Conservation (phyloP, 2,888 invertebrate genomes). For the Biston betularia region DNA sequence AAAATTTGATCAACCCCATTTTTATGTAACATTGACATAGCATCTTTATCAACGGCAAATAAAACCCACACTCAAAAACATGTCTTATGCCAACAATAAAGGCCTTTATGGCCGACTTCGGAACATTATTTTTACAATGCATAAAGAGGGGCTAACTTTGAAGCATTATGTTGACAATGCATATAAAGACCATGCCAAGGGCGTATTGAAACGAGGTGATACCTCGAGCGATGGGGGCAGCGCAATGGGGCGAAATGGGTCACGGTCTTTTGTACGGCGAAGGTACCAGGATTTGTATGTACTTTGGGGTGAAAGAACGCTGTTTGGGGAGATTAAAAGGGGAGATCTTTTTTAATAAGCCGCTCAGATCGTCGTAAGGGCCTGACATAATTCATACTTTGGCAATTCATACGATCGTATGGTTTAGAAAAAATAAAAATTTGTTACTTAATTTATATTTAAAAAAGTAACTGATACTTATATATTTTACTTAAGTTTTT, state of each 20-base stretch:
- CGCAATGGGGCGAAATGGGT: constrained; percentile 62
- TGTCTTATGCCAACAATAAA: constrained; percentile 31
- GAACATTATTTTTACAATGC: constrained; percentile 34
- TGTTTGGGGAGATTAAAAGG: constrained; percentile 26
- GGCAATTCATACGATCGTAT: constrained; percentile 1
- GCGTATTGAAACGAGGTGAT: constrained; percentile 65
- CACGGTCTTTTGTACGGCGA: constrained; percentile 69
- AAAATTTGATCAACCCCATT: constrained; percentile 6
- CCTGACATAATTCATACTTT: constrained; percentile 14
- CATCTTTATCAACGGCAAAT: constrained; percentile 28
- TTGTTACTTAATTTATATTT: too few species aligned
- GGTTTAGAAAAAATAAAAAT: not conserved
- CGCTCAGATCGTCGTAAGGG: constrained; percentile 15
- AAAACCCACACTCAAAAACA: constrained; percentile 25
- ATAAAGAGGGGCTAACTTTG: constrained; percentile 27
- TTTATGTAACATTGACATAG: constrained; percentile 4
- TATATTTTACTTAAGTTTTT: too few species aligned
- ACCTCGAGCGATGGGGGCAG: constrained; percentile 55
- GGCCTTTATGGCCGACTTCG: constrained; percentile 22
- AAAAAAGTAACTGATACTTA: too few species aligned
- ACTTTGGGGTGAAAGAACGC: constrained; percentile 22
- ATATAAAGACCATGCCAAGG: constrained; percentile 35
- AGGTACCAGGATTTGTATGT: constrained; percentile 40
- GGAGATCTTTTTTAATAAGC: constrained; percentile 26
- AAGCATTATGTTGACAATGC: constrained; percentile 29